Evolutionary conservation across 2,888 invertebrate species (phyloP), one percentile per base, ranked within the genome.

Genomic region (Dilophus febrilis): DNA sequence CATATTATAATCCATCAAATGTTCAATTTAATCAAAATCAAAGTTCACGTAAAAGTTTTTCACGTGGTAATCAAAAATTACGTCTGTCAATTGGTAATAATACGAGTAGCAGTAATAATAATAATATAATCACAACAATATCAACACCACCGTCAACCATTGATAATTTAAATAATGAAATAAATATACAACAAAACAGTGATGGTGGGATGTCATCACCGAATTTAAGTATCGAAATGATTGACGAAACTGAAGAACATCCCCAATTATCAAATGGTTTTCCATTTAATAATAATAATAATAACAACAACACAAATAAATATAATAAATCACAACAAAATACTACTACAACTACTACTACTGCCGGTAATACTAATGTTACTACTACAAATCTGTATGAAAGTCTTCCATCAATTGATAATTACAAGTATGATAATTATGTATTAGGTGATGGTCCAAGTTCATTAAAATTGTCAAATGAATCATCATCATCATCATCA

Each of bases 41-140:
- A 53, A 74, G 74, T 38, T 64, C 75, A 41, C 65, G 81, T 35
- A 80, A 78, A 54, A 81, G 79, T 55, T 82, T 81, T 52, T 76
- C 74, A 11, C 54, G 59, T 12, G 60, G 59, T 31, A 58, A 55
- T 46, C 59, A 58, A 48, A 62, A 60, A 48, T 49, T 61, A 31
- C 51, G 59, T 1, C 47, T 62, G 16, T 61, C 62, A 1, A 50
- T 61, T 26, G 55, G 55, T 16, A 53, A 54, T 13, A 26, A 10
- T 19, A 14, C 8, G 5, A 22, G 13, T n/a, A 18, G 19, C 3
- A 22, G n/a, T 29, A n/a, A n/a, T n/a, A n/a, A n/a, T n/a, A n/a
- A n/a, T n/a, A n/a, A n/a, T n/a, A n/a, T n/a, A n/a, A n/a, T n/a
- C n/a, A n/a, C n/a, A n/a, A n/a, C n/a, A n/a, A n/a, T n/a, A n/a